Percentiles rank a stretch among this genome's conserved stretches.
Evolutionary conservation across 1,140 invertebrate species (phyloP).

Genomic region (Eurosta solidaginis): DNA sequence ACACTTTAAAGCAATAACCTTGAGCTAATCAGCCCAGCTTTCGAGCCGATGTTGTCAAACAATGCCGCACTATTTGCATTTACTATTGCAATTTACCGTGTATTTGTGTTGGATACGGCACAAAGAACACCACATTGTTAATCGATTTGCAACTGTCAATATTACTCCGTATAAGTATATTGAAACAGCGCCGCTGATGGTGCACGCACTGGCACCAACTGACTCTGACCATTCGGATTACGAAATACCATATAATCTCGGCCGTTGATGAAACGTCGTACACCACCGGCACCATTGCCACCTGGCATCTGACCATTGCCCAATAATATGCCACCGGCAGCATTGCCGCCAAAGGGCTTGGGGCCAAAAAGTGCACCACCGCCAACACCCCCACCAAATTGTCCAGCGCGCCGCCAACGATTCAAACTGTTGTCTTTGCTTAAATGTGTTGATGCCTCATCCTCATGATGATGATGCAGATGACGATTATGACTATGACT

Average conservation of each 20-base stretch:
- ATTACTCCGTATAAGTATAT: constrained; percentile 60
- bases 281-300: constrained; percentile 35
- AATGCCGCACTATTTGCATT: too few relatives aligned
- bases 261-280: constrained; percentile 70
- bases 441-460: background rate
- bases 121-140: too few relatives aligned
- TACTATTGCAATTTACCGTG: too few relatives aligned
- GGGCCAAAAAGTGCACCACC: background rate
- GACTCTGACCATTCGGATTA: constrained; percentile 64
- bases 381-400: constrained; percentile 39
- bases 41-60: too few relatives aligned
- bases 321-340: background rate
- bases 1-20: too few relatives aligned
- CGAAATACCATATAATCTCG: constrained; percentile 73
- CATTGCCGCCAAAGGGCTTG: background rate
- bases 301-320: background rate
- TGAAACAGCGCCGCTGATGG: constrained; percentile 76
- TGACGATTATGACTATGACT: constrained; percentile 19
- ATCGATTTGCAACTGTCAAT: too few relatives aligned
- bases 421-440: constrained; percentile 22
- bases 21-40: too few relatives aligned
- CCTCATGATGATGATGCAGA: background rate
- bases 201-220: constrained; percentile 71
- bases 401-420: constrained; percentile 59
- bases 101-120: too few relatives aligned